Evolutionary conservation across 2,113 vertebrate species (phyloP).

Genomic region (Xenotilapia longispinis): DNA sequence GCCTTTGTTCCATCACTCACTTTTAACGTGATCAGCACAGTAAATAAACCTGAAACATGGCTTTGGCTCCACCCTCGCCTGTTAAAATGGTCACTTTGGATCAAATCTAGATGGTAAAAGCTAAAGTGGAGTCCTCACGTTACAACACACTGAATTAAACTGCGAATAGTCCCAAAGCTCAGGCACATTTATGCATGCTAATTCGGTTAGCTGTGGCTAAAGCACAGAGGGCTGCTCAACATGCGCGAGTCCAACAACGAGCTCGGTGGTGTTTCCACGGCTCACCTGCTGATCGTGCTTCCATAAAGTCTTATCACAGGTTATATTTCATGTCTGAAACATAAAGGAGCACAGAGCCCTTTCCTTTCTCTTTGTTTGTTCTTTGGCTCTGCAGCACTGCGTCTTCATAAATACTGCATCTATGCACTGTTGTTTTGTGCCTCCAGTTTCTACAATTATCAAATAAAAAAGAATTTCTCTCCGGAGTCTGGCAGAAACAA

Average conservation of each 20-base stretch:
- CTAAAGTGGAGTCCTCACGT: not conserved
- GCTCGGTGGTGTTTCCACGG: not conserved
- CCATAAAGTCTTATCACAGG: not conserved
- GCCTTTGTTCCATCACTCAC: not conserved
- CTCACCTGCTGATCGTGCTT: not conserved
- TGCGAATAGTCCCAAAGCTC: not conserved
- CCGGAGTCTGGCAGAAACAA: not conserved
- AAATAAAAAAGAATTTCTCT: not conserved
- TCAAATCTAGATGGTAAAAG: rapidly evolving
- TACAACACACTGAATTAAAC: not conserved
- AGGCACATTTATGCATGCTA: not conserved
- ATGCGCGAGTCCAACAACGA: rapidly evolving
- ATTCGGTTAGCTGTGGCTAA: not conserved
- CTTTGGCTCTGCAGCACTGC: not conserved
- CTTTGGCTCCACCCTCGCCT: not conserved
- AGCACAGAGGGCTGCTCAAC: not conserved
- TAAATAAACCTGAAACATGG: rapidly evolving
- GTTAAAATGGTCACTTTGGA: not conserved
- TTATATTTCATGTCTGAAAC: not conserved
- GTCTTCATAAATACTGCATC: not conserved
- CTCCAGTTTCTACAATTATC: not conserved
- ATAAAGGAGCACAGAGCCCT: not conserved
- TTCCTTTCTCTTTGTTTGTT: not conserved
- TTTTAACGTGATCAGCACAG: not conserved
- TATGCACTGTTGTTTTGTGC: not conserved